These are phyloP conservation scores for Myoxocephalus aenaeus DNA, from an alignment of 2,797 vertebrate species.

Conservation along the genomic window DNA sequence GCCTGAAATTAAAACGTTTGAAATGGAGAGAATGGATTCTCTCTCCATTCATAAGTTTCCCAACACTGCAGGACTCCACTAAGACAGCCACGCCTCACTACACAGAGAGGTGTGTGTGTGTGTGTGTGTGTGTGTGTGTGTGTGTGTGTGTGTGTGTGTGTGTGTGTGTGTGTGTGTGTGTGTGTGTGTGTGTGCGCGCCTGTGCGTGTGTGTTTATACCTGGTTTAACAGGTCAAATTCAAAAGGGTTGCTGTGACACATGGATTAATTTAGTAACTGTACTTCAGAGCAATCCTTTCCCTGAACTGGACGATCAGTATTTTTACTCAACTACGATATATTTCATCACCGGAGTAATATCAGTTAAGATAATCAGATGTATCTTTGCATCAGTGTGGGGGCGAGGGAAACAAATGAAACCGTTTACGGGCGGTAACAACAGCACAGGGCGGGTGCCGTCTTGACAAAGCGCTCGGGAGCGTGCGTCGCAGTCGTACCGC, in stretches of 20 bases:
- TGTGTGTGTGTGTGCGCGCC: slow-evolving; percentile 4
- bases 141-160: slow-evolving; percentile 19
- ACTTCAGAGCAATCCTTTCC: background rate
- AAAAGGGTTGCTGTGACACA: background rate
- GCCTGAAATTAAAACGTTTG: background rate
- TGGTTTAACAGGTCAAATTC: background rate
- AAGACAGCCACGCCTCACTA: slow-evolving; percentile 46
- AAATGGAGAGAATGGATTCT: slow-evolving; percentile 4
- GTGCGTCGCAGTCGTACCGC: no score
- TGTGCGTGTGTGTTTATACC: background rate
- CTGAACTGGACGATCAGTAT: background rate
- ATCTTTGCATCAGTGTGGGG: background rate
- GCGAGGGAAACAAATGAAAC: no score
- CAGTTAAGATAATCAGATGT: background rate
- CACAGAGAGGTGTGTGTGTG: slow-evolving; percentile 22
- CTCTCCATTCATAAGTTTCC: slow-evolving; percentile 62
- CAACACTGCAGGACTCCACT: slow-evolving; percentile 47
- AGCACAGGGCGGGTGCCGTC: no score
- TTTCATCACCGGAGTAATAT: background rate
- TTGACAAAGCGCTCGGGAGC: no score
- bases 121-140: background rate
- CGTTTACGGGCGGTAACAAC: no score
- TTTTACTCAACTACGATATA: background rate
- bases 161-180: background rate
- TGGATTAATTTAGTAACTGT: background rate